Evolutionary conservation across 1,140 invertebrate genomes (phyloP).

Genomic region (Formica exsecta): DNA sequence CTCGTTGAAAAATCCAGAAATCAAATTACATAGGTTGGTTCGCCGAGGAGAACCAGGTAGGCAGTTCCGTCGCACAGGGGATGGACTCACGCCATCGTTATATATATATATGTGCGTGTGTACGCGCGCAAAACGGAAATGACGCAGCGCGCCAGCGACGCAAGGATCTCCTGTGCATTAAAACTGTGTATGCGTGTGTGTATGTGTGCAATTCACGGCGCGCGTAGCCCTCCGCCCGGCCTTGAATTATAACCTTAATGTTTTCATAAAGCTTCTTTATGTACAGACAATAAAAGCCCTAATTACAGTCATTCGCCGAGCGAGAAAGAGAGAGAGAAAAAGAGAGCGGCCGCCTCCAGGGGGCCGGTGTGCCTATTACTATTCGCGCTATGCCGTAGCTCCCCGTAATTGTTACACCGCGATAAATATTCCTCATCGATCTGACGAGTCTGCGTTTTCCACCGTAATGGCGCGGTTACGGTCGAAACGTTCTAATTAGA

Average conservation of each 20-base stretch:
- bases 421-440: constrained; percentile 81
- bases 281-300: constrained; percentile 80
- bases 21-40: constrained; percentile 67
- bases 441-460: constrained; percentile 77
- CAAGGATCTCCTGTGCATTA: constrained; percentile 59
- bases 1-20: constrained; percentile 60
- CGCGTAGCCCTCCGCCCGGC: constrained; percentile 56
- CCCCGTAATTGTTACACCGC: constrained; percentile 75
- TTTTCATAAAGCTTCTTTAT: constrained; percentile 82
- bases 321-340: constrained; percentile 30
- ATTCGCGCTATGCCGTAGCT: constrained; percentile 74
- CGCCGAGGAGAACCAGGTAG: constrained; percentile 24
- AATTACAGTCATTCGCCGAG: constrained; percentile 76
- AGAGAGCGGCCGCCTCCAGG: constrained; percentile 4
- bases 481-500: constrained; percentile 80
- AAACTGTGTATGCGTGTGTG: background rate
- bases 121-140: constrained; percentile 78
- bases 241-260: constrained; percentile 81
- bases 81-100: constrained; percentile 15
- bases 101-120: constrained; percentile 19
- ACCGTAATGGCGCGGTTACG: constrained; percentile 76
- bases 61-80: background rate
- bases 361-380: constrained; percentile 74
- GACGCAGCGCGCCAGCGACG: constrained; percentile 69
- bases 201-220: constrained; percentile 57